A percentile compares a stretch with the other conserved stretches of the same genome.
Conservation (phyloP, 2,888 invertebrate genomes). For the Leptinotarsa peninsularis region DNA sequence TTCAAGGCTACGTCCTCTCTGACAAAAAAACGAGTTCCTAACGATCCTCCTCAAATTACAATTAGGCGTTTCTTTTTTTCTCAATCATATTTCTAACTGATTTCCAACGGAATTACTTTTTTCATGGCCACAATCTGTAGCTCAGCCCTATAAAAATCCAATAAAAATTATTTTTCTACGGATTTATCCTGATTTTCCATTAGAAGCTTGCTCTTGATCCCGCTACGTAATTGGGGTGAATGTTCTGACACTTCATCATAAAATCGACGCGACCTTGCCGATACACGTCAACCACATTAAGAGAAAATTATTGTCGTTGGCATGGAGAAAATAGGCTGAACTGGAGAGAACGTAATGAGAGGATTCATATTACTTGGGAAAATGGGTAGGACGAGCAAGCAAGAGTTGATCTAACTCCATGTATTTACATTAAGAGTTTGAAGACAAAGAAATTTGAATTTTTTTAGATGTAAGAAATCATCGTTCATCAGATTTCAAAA, state of each 20-base stretch:
- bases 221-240: slow-evolving; percentile 49
- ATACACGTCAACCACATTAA: slow-evolving; percentile 24
- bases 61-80: not conserved
- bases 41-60: not conserved
- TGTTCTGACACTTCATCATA: slow-evolving; percentile 43
- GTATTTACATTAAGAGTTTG: too few species aligned
- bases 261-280: slow-evolving; percentile 43
- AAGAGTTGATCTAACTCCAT: too few species aligned
- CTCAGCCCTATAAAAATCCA: not conserved
- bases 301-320: slow-evolving; percentile 23
- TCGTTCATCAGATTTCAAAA: too few species aligned
- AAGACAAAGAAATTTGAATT: too few species aligned
- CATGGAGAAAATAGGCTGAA: slow-evolving; percentile 17
- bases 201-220: slow-evolving; percentile 17
- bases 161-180: slow-evolving; percentile 15
- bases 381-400: too few species aligned
- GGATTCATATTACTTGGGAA: not conserved
- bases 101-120: not conserved
- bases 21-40: not conserved
- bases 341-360: slow-evolving; percentile 8
- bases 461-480: too few species aligned
- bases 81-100: slow-evolving; percentile 1
- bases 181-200: slow-evolving; percentile 23
- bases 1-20: not conserved
- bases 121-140: slow-evolving; percentile 14